Evolutionary conservation across 2,888 invertebrate species (phyloP).

Genomic region (Agrilus cyanescens): DNA sequence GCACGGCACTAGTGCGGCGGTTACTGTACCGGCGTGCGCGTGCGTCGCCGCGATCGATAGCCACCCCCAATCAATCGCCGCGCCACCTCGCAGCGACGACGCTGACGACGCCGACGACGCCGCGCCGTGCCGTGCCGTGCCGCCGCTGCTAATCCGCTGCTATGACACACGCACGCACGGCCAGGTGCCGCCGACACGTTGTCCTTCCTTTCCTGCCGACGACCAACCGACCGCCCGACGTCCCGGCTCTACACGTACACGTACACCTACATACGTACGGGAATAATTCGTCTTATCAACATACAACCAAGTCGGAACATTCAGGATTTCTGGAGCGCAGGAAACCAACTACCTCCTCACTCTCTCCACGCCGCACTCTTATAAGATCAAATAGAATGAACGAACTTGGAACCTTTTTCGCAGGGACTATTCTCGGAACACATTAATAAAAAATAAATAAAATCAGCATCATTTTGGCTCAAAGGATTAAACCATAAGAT

Average conservation of each 20-base stretch:
- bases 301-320: too few relatives aligned
- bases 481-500: too few relatives aligned
- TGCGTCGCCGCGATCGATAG: constrained; percentile 31
- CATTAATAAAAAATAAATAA: too few relatives aligned
- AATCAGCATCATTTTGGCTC: too few relatives aligned
- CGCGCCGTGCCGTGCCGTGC: constrained; percentile 22
- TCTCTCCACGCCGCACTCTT: too few relatives aligned
- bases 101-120: neutral
- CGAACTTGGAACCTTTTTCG: too few relatives aligned
- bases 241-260: constrained; percentile 11
- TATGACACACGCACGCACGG: constrained; percentile 15
- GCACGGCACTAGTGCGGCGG: constrained; percentile 34
- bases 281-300: too few relatives aligned
- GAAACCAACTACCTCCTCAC: too few relatives aligned
- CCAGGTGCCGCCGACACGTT: constrained; percentile 14
- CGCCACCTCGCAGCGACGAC: constrained; percentile 28
- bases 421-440: too few relatives aligned
- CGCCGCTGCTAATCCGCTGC: constrained; percentile 17
- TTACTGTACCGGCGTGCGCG: constrained; percentile 21
- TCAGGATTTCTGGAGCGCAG: too few relatives aligned
- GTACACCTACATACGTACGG: neutral
- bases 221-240: neutral
- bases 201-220: constrained; percentile 12
- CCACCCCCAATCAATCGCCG: constrained; percentile 31
- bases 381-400: too few relatives aligned